Evolutionary conservation across 2,888 invertebrate species (phyloP).

Genomic region (Uropetala carovei): DNA sequence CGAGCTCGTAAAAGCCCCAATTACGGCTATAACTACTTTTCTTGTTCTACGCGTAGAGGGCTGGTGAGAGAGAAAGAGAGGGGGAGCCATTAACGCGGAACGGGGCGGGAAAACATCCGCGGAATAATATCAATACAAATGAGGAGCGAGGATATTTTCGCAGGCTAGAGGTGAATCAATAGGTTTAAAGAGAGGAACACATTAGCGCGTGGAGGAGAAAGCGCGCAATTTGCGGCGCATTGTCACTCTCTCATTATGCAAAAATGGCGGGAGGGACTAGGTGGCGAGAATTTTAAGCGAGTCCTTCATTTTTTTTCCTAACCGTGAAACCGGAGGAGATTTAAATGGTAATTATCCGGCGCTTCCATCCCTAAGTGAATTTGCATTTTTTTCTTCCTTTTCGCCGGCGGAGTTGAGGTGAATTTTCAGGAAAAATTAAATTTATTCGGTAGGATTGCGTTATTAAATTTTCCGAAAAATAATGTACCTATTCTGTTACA

Average conservation of each 20-base stretch:
- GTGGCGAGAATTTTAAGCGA: constrained; percentile 1
- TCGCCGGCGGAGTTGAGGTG: too few relatives aligned
- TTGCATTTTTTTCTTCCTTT: neutral
- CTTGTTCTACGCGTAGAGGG: neutral
- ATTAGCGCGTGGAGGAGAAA: neutral
- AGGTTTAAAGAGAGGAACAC: neutral
- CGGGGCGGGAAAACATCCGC: neutral
- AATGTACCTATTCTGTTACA: too few relatives aligned
- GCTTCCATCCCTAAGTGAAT: neutral
- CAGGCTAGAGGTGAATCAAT: neutral
- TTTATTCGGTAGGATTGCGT: too few relatives aligned
- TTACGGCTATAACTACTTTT: neutral
- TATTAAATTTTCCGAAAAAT: too few relatives aligned
- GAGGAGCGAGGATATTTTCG: neutral
- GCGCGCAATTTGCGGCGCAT: neutral
- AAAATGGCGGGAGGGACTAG: neutral
- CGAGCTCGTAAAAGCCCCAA: neutral
- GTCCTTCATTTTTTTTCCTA: neutral
- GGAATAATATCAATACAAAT: neutral
- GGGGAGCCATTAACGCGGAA: neutral
- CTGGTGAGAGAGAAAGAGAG: too few relatives aligned
- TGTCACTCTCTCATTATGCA: neutral
- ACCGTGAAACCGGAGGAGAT: neutral
- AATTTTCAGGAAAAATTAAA: too few relatives aligned
- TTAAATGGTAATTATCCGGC: neutral